Conservation (phyloP, 2,113 vertebrate species). For the Pipra filicauda region DNA sequence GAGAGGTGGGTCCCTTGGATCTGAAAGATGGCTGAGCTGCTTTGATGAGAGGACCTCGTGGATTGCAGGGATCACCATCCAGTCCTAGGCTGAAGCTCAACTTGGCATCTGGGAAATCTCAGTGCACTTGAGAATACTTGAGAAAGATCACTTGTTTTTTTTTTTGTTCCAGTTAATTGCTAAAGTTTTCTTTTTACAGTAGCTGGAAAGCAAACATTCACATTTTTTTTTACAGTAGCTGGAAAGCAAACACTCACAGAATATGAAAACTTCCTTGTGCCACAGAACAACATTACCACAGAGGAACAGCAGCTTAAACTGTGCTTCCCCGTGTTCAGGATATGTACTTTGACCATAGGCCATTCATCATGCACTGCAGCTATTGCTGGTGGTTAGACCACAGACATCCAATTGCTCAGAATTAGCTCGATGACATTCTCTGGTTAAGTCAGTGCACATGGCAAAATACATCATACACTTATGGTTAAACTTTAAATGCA, state of each 20-base stretch:
- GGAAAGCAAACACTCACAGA: conserved; percentile 12
- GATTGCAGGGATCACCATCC: neutral
- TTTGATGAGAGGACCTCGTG: neutral
- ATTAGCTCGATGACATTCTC: conserved; percentile 50
- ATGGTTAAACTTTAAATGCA: neutral
- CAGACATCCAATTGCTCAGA: conserved; percentile 61
- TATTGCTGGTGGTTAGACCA: conserved; percentile 63
- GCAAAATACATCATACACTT: conserved; percentile 41
- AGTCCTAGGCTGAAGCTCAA: neutral
- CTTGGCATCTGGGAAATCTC: neutral
- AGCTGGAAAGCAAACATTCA: neutral
- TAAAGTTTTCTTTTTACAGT: neutral
- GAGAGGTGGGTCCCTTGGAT: neutral
- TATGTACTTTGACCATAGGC: conserved; percentile 56
- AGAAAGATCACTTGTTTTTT: neutral
- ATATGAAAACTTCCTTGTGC: neutral
- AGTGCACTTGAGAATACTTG: neutral
- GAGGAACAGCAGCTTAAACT: conserved; percentile 8
- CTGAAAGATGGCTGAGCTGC: neutral
- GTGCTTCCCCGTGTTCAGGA: conserved; percentile 9
- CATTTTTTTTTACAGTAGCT: neutral
- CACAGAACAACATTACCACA: conserved; percentile 10
- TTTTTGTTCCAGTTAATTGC: neutral
- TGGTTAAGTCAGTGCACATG: conserved; percentile 36
- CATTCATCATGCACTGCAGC: conserved; percentile 31